A percentile compares a stretch with the other conserved stretches of the same genome.
phyloP scores from a whole-genome alignment of 2,113 vertebrate genomes.

The Alces alces region DNA sequence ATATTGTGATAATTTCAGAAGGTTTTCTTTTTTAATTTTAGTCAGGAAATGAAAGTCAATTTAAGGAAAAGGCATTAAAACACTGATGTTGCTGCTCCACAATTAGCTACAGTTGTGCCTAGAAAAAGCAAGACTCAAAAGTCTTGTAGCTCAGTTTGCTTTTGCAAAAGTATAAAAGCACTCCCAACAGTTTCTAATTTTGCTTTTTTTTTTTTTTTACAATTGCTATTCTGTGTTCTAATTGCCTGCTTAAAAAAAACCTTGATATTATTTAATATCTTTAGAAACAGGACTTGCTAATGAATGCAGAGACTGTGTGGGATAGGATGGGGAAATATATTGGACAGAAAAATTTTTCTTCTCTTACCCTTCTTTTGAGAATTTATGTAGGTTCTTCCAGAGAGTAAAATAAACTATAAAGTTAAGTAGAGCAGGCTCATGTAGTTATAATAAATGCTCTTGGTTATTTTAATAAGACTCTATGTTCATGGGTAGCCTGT shows the following conservation, averaged over 20 bases:
- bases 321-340: neutral
- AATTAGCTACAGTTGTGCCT: constrained; percentile 30
- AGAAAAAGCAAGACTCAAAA: constrained; percentile 40
- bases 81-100: neutral
- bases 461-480: neutral
- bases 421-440: neutral
- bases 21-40: neutral
- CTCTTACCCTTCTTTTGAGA: neutral
- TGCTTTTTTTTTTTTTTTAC: neutral
- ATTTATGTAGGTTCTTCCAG: neutral
- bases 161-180: constrained; percentile 32
- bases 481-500: neutral
- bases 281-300: constrained; percentile 26
- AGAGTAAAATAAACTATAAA: neutral
- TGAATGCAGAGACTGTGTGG: neutral
- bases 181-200: constrained; percentile 33
- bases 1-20: neutral
- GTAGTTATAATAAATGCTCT: neutral
- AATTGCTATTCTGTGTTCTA: neutral
- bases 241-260: neutral
- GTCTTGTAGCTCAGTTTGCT: constrained; percentile 24
- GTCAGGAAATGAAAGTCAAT: neutral
- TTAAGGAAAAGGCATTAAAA: constrained; percentile 21
- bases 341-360: neutral
- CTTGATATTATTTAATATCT: neutral